Conservation (phyloP, 37 sponge, comb jelly and placozoan genomes). For the Spongilla lacustris region DNA sequence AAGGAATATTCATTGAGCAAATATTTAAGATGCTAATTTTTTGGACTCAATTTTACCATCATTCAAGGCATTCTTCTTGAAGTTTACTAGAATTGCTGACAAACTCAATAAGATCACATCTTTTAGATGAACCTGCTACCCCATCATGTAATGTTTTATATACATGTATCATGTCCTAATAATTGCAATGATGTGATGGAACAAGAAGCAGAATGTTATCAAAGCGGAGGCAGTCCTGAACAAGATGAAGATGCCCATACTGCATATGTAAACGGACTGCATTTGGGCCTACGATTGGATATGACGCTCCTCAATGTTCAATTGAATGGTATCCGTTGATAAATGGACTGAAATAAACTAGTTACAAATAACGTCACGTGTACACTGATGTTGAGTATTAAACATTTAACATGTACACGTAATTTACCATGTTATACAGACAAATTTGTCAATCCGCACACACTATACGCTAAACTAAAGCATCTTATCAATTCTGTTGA, state of each 20-base stretch:
- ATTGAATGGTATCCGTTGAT: slow-evolving; percentile 20
- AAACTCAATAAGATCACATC: no score
- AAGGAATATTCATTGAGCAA: slow-evolving; percentile 14
- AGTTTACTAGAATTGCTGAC: no score
- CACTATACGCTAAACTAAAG: slow-evolving; percentile 19
- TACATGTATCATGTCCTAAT: no score
- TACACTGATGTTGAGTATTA: no score
- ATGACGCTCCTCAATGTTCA: slow-evolving; percentile 34
- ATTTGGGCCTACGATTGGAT: slow-evolving; percentile 20
- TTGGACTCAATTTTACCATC: slow-evolving; percentile 10
- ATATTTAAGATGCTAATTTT: slow-evolving; percentile 7
- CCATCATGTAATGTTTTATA: no score
- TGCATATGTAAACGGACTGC: no score
- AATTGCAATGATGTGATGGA: no score
- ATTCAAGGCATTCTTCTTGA: neutral
- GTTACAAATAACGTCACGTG: neutral
- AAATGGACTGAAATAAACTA: neutral
- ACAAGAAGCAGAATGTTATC: no score
- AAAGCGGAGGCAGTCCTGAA: no score
- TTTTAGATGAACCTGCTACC: no score
- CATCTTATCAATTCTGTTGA: slow-evolving; percentile 39
- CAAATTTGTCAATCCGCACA: slow-evolving; percentile 48
- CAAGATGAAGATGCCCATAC: no score
- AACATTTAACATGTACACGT: no score
- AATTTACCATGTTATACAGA: slow-evolving; percentile 1